phyloP scores from a whole-genome alignment of 2,888 invertebrate genomes.

The Latrodectus hesperus region DNA sequence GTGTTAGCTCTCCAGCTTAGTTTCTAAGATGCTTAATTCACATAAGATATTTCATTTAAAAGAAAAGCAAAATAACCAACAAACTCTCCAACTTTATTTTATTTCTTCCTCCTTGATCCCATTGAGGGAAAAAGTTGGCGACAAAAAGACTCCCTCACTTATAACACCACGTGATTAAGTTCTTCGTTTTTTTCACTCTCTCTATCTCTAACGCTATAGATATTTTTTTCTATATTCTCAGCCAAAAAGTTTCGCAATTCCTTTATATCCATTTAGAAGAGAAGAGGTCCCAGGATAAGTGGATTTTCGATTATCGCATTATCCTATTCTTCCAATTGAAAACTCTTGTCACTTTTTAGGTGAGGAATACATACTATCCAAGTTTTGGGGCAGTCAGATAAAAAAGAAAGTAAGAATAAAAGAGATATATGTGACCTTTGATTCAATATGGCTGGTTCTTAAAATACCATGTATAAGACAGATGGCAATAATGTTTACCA shows the following conservation, averaged over 20 bases:
- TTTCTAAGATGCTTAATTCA: background rate
- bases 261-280: slow-evolving; percentile 59
- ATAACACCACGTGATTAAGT: slow-evolving; percentile 57
- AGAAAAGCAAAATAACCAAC: background rate
- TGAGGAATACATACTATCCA: slow-evolving; percentile 26
- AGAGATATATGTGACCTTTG: slow-evolving; percentile 45
- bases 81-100: background rate
- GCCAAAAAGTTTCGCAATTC: slow-evolving; percentile 54
- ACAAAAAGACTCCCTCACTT: slow-evolving; percentile 52
- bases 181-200: slow-evolving; percentile 16
- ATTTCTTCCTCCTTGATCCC: background rate
- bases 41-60: background rate
- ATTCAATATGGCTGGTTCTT: slow-evolving; percentile 49
- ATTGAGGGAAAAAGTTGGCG: slow-evolving; percentile 27
- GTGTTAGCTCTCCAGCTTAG: too few relatives aligned
- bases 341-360: slow-evolving; percentile 57
- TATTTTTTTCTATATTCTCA: slow-evolving; percentile 28
- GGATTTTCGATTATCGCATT: slow-evolving; percentile 67
- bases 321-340: slow-evolving; percentile 66
- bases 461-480: background rate
- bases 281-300: slow-evolving; percentile 46
- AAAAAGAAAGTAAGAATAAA: slow-evolving; percentile 8
- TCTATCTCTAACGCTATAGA: slow-evolving; percentile 17
- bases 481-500: background rate
- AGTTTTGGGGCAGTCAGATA: slow-evolving; percentile 17